A percentile compares a stretch with the other conserved stretches of the same genome.
These are phyloP conservation scores for Crotalus viridis DNA, from an alignment of 2,113 vertebrate species.

Conservation along the genomic window DNA sequence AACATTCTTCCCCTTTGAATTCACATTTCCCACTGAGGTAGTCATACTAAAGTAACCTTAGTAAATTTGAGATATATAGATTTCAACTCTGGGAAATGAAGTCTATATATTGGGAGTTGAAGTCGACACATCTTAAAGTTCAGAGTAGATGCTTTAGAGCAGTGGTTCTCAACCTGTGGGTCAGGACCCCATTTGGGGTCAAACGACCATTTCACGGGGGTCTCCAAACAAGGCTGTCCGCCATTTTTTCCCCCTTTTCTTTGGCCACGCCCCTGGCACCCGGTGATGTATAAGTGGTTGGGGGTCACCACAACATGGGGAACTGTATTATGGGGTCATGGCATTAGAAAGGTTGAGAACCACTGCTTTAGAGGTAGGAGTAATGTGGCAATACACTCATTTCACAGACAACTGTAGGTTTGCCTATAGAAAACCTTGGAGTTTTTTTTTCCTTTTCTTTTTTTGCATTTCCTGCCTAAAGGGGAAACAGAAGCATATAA, in stretches of 20 bases:
- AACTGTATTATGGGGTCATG: too few species aligned
- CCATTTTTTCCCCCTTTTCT: too few species aligned
- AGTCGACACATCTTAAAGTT: background rate
- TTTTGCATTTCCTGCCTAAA: background rate
- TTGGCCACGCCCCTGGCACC: too few species aligned
- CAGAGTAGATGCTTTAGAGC: background rate
- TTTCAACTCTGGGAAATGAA: background rate
- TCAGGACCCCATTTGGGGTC: too few species aligned
- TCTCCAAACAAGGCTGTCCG: too few species aligned
- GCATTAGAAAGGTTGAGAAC: too few species aligned
- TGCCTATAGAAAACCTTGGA: background rate
- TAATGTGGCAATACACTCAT: background rate
- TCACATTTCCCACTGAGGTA: background rate
- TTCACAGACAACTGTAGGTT: background rate
- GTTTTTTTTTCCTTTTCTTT: background rate
- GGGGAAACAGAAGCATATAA: background rate
- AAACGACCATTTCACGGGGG: too few species aligned
- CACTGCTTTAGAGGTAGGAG: background rate
- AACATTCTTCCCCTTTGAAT: background rate
- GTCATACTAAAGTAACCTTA: background rate
- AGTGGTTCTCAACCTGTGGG: too few species aligned
- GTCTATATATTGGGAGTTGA: background rate
- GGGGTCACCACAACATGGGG: too few species aligned
- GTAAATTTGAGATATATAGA: background rate
- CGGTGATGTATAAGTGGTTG: too few species aligned